Evolutionary conservation across 2,113 vertebrate species (phyloP), one percentile per base, ranked within the genome.

Genomic region (Alaudala cheleensis): DNA sequence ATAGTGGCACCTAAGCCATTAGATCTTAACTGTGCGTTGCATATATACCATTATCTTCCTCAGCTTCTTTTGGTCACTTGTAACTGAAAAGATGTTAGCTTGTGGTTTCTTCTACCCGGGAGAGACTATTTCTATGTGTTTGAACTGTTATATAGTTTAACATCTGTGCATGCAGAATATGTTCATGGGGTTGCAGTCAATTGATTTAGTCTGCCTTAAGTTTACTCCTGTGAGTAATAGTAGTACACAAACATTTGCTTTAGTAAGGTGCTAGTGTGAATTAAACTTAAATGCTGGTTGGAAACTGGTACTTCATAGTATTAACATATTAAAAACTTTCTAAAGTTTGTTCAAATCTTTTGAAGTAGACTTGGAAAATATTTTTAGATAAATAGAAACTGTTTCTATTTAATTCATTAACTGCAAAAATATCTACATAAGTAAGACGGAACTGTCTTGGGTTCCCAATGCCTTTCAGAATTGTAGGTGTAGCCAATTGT

Each of bases 1-100:
- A 1, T 29, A 25, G 10, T 54, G 71, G 11, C 5, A 2, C 2
- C 2, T 22, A 1, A 77, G 47, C 34, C 13, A 11, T 54, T 60
- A 64, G n/a, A 4, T 65, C 31, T 80, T 60, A 65, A 78, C 23
- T 39, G 13, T 44, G 10, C 12, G 8, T 65, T 81, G 6, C 13
- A 12, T 56, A 16, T 40, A 40, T 37, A 47, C 7, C 3, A 3
- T 57, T 67, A n/a, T 79, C 70, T 91, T 72, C 53, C 31, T 56
- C 24, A 67, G 22, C 11, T 56, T 10, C 42, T 92, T 33, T 67
- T 61, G 47, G 47, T 76, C 39, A 31, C 17, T 45, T 83, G 12
- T 47, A 29, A 34, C 19, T 71, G 51, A 78, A 19, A 79, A 76
- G 21, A 21, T 39, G 6, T 12, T 76, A 53, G 33, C 24, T 58